A percentile compares a stretch with the other conserved stretches of the same genome.
phyloP scores from a whole-genome alignment of 2,113 vertebrate species.

The Neomonachus schauinslandi region DNA sequence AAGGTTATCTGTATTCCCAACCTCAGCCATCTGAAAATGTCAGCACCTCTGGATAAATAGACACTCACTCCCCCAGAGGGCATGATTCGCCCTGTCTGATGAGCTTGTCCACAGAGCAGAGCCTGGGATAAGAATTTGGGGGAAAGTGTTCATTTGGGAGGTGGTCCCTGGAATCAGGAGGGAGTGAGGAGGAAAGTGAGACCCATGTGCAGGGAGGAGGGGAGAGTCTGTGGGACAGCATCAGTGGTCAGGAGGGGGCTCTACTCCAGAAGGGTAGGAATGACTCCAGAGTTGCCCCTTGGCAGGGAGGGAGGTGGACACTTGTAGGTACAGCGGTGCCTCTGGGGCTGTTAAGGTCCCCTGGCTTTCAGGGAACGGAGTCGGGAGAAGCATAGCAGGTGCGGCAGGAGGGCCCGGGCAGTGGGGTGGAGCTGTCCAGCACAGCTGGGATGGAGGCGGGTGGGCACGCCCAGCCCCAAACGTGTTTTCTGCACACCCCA shows the following conservation, averaged over 20 bases:
- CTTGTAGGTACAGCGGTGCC: no score
- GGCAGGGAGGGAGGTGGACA: neutral
- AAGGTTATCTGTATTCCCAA: fast-evolving
- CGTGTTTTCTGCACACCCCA: fast-evolving
- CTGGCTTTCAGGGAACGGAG: neutral
- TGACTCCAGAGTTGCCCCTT: no score
- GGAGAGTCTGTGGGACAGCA: neutral
- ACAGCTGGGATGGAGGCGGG: fast-evolving
- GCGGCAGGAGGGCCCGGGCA: neutral
- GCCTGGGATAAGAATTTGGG: neutral
- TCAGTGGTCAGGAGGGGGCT: neutral
- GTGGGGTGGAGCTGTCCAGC: neutral
- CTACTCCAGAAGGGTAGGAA: fast-evolving
- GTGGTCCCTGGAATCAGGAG: neutral
- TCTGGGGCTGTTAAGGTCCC: fast-evolving
- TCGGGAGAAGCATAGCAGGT: fast-evolving
- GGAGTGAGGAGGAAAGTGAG: neutral
- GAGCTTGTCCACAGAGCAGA: neutral
- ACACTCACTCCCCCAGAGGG: fast-evolving
- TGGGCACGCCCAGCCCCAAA: fast-evolving
- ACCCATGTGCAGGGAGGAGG: neutral
- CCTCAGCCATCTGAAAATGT: no score
- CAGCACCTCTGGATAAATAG: fast-evolving
- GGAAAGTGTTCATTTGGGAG: fast-evolving
- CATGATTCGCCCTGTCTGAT: fast-evolving